Evolutionary conservation across 2,113 vertebrate genomes (phyloP).

Genomic region (Elachura formosa): DNA sequence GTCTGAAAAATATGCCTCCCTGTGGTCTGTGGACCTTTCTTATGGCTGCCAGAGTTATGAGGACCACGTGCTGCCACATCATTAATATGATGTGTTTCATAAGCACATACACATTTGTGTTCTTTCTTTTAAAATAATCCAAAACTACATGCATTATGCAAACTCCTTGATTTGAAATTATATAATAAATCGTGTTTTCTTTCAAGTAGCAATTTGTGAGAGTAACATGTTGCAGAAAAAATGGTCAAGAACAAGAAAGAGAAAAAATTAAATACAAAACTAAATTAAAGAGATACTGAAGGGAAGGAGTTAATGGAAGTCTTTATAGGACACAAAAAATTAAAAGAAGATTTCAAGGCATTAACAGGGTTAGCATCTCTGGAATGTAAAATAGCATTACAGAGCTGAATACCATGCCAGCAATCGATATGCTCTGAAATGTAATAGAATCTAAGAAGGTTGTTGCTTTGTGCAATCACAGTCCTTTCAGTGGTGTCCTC

Average conservation of each 20-base stretch:
- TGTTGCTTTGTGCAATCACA: not conserved
- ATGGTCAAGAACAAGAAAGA: not conserved
- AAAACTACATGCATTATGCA: not conserved
- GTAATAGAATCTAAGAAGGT: conserved; percentile 22
- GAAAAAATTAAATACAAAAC: not conserved
- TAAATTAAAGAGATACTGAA: not conserved
- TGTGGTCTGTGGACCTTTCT: not conserved
- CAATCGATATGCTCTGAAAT: not conserved
- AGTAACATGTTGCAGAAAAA: not conserved
- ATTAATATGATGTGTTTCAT: not conserved
- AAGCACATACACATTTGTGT: not conserved
- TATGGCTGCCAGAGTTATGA: not conserved
- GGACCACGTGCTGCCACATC: not conserved
- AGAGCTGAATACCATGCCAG: not conserved
- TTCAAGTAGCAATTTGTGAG: not conserved
- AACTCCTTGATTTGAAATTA: not conserved
- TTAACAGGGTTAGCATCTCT: not conserved
- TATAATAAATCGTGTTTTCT: not conserved
- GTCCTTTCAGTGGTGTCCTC: not conserved
- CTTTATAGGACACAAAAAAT: not conserved
- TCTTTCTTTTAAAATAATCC: not conserved
- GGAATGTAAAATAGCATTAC: conserved; percentile 3
- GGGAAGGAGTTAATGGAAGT: not conserved
- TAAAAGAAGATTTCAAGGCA: not conserved
- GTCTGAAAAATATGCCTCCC: not conserved